phyloP scores from a whole-genome alignment of 2,113 vertebrate genomes.

The Nerophis ophidion region DNA sequence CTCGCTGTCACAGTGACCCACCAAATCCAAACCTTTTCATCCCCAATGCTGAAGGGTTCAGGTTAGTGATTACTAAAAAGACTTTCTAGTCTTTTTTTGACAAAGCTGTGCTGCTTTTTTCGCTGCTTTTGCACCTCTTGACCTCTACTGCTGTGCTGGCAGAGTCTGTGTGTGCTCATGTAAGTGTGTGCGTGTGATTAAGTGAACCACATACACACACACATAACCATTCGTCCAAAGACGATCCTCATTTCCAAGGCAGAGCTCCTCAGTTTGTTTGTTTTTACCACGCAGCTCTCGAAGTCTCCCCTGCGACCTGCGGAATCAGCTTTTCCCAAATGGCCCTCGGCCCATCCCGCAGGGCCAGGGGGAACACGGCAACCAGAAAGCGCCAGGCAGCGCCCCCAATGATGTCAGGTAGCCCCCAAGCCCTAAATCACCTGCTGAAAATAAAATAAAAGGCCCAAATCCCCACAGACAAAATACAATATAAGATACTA shows the following conservation, averaged over 20 bases:
- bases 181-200: conserved; percentile 16
- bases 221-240: conserved; percentile 30
- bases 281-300: conserved; percentile 85
- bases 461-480: too few species aligned
- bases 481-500: too few species aligned
- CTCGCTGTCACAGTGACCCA: conserved; percentile 95
- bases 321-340: conserved; percentile 81
- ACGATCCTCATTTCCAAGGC: conserved; percentile 21
- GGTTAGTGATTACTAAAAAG: conserved; percentile 66
- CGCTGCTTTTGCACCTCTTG: conserved; percentile 16
- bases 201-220: conserved; percentile 8
- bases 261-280: conserved; percentile 74
- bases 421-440: conserved; percentile 39
- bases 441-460: conserved; percentile 17
- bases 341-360: conserved; percentile 76
- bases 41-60: conserved; percentile 88
- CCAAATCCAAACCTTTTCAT: conserved; percentile 95
- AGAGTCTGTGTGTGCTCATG: conserved; percentile 9
- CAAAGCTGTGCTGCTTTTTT: conserved; percentile 30
- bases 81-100: conserved; percentile 14
- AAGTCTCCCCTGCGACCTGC: conserved; percentile 83
- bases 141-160: conserved; percentile 17
- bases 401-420: conserved; percentile 92
- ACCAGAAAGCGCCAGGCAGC: conserved; percentile 79
- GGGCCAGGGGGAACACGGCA: conserved; percentile 73